Evolutionary conservation across 2,113 vertebrate species (phyloP).

Genomic region (Xenus cinereus): DNA sequence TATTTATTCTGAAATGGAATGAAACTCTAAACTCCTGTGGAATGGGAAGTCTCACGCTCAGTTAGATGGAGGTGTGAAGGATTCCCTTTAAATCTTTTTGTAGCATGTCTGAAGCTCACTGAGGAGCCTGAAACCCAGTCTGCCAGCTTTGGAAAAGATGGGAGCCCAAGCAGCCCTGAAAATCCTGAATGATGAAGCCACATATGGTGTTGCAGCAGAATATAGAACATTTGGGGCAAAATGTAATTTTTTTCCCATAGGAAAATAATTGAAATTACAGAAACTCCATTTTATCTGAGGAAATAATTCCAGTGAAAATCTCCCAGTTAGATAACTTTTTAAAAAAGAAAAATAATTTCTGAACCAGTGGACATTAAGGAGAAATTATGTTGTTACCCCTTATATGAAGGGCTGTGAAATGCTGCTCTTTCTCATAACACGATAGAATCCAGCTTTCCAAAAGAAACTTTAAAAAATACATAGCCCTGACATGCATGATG

Average conservation of each 20-base stretch:
- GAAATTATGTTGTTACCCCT: neutral
- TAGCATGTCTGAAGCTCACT: neutral
- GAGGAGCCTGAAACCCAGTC: neutral
- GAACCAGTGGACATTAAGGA: neutral
- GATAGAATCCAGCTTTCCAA: neutral
- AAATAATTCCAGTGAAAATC: neutral
- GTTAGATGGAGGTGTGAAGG: constrained; percentile 7
- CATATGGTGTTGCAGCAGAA: neutral
- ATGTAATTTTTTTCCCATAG: neutral
- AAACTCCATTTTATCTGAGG: neutral
- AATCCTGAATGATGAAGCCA: neutral
- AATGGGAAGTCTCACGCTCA: neutral
- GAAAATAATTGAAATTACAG: neutral
- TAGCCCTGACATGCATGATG: neutral
- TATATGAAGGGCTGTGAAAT: neutral
- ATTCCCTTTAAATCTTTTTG: neutral
- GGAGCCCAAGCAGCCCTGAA: neutral
- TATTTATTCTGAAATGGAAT: constrained; percentile 22
- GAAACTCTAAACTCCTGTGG: neutral
- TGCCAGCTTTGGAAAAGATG: neutral
- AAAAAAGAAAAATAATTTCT: neutral
- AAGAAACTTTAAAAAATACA: neutral
- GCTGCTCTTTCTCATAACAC: neutral
- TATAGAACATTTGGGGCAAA: neutral
- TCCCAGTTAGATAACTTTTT: neutral